Evolutionary conservation across 2,888 invertebrate genomes (phyloP).

Genomic region (Mesoligia furuncula): DNA sequence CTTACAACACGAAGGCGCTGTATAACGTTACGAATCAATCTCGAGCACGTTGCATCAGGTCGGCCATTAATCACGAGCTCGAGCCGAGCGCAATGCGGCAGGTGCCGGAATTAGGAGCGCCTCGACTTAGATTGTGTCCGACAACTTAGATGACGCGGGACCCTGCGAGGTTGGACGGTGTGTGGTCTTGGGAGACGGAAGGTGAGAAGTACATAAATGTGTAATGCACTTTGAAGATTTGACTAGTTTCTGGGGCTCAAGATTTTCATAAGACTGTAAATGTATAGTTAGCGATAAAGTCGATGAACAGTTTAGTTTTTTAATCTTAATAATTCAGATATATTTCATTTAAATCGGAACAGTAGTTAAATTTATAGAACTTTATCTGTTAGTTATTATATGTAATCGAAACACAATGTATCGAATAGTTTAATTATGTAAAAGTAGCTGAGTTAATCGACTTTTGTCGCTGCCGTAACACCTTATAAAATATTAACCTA

Average conservation of each 20-base stretch:
- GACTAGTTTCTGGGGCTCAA: background rate
- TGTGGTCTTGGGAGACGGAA: background rate
- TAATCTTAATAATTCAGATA: background rate
- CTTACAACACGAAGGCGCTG: conserved; percentile 30
- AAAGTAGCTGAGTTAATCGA: background rate
- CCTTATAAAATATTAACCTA: background rate
- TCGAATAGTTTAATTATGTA: background rate
- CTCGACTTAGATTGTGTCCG: conserved; percentile 70
- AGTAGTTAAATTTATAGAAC: background rate
- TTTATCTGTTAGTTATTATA: background rate
- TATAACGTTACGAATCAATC: conserved; percentile 55
- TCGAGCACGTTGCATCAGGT: conserved; percentile 44
- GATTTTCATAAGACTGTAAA: background rate
- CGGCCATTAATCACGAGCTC: conserved; percentile 36
- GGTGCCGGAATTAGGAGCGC: conserved; percentile 41
- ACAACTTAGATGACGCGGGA: conserved; percentile 68
- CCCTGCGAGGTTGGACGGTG: conserved; percentile 41
- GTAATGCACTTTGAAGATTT: background rate
- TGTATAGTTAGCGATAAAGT: background rate
- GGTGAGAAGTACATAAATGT: background rate
- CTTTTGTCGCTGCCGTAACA: background rate
- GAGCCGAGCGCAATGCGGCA: conserved; percentile 49
- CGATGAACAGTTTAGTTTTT: background rate
- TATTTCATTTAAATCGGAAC: background rate
- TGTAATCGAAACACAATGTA: background rate